Conservation (phyloP, 2,888 invertebrate species). For the Trachelus iudaicus region DNA sequence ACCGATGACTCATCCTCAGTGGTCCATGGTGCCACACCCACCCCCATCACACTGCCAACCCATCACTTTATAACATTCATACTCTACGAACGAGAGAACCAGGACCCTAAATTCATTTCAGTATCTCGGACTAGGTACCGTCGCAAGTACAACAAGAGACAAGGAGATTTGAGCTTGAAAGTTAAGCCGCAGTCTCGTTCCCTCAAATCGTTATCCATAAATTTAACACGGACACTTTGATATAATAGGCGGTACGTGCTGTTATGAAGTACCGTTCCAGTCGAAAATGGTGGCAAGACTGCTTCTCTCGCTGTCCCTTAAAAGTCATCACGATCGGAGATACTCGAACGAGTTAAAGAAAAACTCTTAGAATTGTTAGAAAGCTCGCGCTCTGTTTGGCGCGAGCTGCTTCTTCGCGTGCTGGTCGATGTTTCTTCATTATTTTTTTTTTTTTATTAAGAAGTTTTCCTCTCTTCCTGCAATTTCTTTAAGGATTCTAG, state of each 20-base stretch:
- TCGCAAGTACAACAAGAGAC: neutral
- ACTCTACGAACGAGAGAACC: neutral
- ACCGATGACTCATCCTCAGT: slow-evolving; percentile 44
- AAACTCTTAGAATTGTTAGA: neutral
- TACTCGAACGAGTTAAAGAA: neutral
- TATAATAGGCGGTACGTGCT: neutral
- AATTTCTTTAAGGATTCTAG: neutral
- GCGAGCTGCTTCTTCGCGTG: neutral
- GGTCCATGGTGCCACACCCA: slow-evolving; percentile 45
- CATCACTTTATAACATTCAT: neutral
- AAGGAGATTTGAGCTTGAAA: neutral
- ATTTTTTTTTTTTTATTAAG: neutral
- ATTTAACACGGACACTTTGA: neutral
- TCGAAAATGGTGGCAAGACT: neutral
- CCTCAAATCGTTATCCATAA: neutral
- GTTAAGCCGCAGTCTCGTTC: neutral
- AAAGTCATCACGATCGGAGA: neutral
- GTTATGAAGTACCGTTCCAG: neutral
- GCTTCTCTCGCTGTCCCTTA: neutral
- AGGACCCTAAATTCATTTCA: neutral
- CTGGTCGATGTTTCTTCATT: neutral
- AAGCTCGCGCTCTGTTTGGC: neutral
- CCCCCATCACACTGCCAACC: slow-evolving; percentile 27
- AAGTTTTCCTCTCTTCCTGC: neutral
- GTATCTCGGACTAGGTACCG: neutral